Base-by-base conservation (phyloP, 2,888 invertebrate species). In the Eristalis tenax region DNA sequence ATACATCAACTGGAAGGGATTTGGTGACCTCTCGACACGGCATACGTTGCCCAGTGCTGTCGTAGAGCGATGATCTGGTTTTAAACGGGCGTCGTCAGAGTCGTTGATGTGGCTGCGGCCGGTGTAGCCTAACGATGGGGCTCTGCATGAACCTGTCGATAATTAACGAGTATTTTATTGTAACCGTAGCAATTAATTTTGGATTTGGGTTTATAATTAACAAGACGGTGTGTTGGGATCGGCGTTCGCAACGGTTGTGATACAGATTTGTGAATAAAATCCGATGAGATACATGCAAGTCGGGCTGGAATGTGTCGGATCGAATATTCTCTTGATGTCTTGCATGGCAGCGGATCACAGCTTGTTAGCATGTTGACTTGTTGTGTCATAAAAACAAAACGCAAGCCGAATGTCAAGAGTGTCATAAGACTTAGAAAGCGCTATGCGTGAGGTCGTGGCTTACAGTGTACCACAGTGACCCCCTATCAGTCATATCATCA, bases 141-240 rank as follows among this genome's bases (percentile, higher is more conserved):
- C 50, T 18, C 57, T 10, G 8, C 35, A 80, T 68, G 50, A 68
- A 80, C 35, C 22, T 73, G 68, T 68, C 73, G 38, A 68, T 66
- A 79, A 66, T 79, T 79, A 73, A 80, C 61, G 61, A 68, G 43
- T 15, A 23, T 73, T 80, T 80, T 61, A 68, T 61, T 35, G 23
- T 23, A 43, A 80, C 35, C 28, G 15, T 28, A 66, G 43, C 71
- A 56, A 74, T 80, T 74, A 80, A 73, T 65, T 73, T 73, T 66
- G 23, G 65, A 56, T 70, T 73, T 73, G 32, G 65, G 59, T 70
- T 66, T 59, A 73, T 66, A 73, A 74, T 66, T 59, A 79, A 71
- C 66, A 32, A 59, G 40, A 59, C 66, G 26, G 18, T 23, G 22
- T 64, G 50, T 73, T 50, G 11, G 50, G 22, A 23, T 10, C 56